These are phyloP conservation scores for Ephydatia muelleri DNA, from an alignment of 37 sponge, comb jelly and placozoan genomes.

Conservation along the genomic window DNA sequence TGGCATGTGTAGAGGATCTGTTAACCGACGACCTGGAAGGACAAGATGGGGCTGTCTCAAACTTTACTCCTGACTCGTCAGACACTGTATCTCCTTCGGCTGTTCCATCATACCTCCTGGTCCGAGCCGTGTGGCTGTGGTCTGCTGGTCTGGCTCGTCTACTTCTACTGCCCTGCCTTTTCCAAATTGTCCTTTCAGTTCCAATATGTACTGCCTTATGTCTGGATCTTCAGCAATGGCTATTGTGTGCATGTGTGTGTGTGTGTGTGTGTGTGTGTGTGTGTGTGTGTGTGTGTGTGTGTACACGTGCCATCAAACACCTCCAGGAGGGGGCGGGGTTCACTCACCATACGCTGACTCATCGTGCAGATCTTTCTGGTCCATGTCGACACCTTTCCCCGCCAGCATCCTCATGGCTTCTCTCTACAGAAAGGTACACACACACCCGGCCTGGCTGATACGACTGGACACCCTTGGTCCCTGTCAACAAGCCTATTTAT, in stretches of 20 bases:
- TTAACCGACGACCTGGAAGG: conserved; percentile 36
- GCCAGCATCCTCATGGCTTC: conserved; percentile 66
- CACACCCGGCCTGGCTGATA: neutral
- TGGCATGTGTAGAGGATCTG: conserved; percentile 26
- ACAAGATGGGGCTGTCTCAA: neutral
- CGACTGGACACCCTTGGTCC: neutral
- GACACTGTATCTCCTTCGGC: neutral
- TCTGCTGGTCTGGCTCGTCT: conserved; percentile 11
- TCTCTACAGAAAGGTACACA: neutral
- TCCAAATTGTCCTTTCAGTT: conserved; percentile 56
- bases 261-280: neutral
- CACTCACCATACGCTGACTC: conserved; percentile 82
- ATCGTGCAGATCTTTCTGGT: conserved; percentile 51
- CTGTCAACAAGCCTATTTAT: too few relatives aligned
- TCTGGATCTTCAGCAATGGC: conserved; percentile 77
- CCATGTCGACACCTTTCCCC: conserved; percentile 63
- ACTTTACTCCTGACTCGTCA: too few relatives aligned
- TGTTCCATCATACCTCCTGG: neutral
- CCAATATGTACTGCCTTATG: conserved; percentile 64
- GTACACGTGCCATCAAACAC: neutral
- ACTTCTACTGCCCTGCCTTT: conserved; percentile 5
- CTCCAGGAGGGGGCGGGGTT: neutral
- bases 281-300: neutral
- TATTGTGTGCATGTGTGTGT: conserved; percentile 20
- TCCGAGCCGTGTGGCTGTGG: neutral